Percentiles rank a stretch among this genome's conserved stretches.
phyloP scores from a whole-genome alignment of 2,888 invertebrate genomes.

The Byasa hedistus region DNA sequence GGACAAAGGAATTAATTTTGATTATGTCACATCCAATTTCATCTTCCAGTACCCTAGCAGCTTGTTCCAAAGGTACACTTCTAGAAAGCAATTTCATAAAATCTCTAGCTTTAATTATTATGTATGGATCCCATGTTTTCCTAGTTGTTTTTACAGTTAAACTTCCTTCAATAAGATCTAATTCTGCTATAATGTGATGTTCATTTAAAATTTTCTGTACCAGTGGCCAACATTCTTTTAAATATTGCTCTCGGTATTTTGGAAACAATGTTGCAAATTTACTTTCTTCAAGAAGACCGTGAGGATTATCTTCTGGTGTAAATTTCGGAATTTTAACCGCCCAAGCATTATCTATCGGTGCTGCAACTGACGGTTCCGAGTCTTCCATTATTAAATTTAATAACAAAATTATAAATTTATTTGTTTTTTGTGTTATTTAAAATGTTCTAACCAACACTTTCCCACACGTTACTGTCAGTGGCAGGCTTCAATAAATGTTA shows the following conservation, averaged over 20 bases:
- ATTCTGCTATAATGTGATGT: slow-evolving; percentile 89
- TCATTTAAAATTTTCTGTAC: slow-evolving; percentile 92
- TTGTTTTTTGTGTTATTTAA: not conserved
- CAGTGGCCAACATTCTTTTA: slow-evolving; percentile 96
- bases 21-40: slow-evolving; percentile 97
- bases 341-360: slow-evolving; percentile 92
- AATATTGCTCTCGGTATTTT: slow-evolving; percentile 97
- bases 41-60: slow-evolving; percentile 91
- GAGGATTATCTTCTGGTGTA: slow-evolving; percentile 92
- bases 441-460: not conserved
- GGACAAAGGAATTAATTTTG: slow-evolving; percentile 94
- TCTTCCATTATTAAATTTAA: slow-evolving; percentile 42
- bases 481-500: not conserved
- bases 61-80: slow-evolving; percentile 98
- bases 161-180: slow-evolving; percentile 96
- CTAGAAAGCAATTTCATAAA: slow-evolving; percentile 96
- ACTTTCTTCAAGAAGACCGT: slow-evolving; percentile 94
- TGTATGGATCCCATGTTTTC: slow-evolving; percentile 99
- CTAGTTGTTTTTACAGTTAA: slow-evolving; percentile 96
- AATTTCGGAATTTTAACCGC: slow-evolving; percentile 92
- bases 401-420: not conserved
- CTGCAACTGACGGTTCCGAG: slow-evolving; percentile 57
- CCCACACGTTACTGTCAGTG: not conserved
- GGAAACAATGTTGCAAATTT: slow-evolving; percentile 98
- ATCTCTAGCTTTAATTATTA: slow-evolving; percentile 97